Conservation (phyloP, 2,888 invertebrate species). For the Anticlea derivata region DNA sequence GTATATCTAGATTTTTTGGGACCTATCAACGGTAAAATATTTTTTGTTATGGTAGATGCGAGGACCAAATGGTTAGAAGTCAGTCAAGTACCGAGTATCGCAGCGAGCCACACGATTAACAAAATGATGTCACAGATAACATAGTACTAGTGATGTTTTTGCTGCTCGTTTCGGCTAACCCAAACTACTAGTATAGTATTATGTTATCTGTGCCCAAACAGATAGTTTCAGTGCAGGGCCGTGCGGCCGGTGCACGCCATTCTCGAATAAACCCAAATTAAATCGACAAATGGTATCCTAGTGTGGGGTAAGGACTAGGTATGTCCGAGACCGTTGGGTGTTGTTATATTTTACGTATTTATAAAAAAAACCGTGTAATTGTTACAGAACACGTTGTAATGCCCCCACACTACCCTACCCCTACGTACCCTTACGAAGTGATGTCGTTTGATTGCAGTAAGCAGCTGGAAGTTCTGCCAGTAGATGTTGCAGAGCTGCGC, state of each 20-base stretch:
- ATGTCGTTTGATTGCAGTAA: conserved; percentile 46
- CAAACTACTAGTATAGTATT: too few relatives aligned
- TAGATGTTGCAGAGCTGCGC: conserved; percentile 18
- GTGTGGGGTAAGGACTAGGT: too few relatives aligned
- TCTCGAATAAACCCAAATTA: too few relatives aligned
- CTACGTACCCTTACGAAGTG: conserved; percentile 47
- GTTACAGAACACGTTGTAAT: too few relatives aligned
- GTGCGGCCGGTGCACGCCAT: too few relatives aligned
- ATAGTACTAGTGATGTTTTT: too few relatives aligned
- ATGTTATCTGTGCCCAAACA: conserved; percentile 1
- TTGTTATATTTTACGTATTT: too few relatives aligned
- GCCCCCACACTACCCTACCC: too few relatives aligned
- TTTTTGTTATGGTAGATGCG: not conserved
- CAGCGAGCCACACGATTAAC: not conserved
- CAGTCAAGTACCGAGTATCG: not conserved
- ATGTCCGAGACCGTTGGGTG: too few relatives aligned
- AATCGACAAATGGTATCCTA: too few relatives aligned
- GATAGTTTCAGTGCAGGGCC: not conserved
- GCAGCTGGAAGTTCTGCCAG: conserved; percentile 47
- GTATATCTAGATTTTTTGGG: conserved; percentile 31
- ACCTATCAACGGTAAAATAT: not conserved
- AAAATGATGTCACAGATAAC: too few relatives aligned
- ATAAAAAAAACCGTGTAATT: too few relatives aligned
- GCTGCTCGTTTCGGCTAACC: not conserved
- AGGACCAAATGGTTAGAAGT: conserved; percentile 8